phyloP scores from a whole-genome alignment of 2,888 invertebrate genomes.

The Sinotaia quadrata region DNA sequence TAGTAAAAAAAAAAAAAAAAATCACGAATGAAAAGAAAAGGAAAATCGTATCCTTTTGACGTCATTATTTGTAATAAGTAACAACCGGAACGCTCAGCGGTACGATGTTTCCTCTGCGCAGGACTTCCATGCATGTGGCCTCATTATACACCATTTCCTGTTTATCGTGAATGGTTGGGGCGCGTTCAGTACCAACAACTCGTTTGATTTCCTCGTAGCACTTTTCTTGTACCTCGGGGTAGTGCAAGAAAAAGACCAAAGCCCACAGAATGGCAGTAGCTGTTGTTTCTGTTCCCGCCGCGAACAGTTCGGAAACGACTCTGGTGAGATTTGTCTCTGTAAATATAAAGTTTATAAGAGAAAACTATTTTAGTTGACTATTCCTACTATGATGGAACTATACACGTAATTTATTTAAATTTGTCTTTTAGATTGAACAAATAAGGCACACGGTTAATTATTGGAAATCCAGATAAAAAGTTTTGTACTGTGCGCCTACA shows the following conservation, averaged over 20 bases:
- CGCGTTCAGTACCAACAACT: conserved; percentile 63
- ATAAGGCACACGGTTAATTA: no score
- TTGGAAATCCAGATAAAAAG: no score
- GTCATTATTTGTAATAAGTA: no score
- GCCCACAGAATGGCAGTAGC: conserved; percentile 83
- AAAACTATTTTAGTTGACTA: no score
- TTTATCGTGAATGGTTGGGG: conserved; percentile 44
- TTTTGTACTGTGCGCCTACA: no score
- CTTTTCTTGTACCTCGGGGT: conserved; percentile 76
- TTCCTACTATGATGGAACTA: no score
- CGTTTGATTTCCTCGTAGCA: conserved; percentile 43
- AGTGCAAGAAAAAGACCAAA: conserved; percentile 83
- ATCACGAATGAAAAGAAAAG: no score
- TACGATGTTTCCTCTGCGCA: conserved; percentile 50
- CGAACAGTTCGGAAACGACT: conserved; percentile 41
- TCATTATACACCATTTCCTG: conserved; percentile 46
- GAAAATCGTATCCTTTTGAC: no score
- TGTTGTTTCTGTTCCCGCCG: conserved; percentile 41
- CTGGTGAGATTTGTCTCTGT: conserved; percentile 35
- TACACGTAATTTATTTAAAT: no score
- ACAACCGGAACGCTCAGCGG: conserved; percentile 2
- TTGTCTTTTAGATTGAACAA: no score
- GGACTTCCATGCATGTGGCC: conserved; percentile 59
- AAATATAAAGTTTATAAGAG: no score
- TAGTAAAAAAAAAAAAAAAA: no score